Evolutionary conservation across 2,888 invertebrate genomes (phyloP), one percentile per base, ranked within the genome.

Genomic region (Heteromurus nitidus): DNA sequence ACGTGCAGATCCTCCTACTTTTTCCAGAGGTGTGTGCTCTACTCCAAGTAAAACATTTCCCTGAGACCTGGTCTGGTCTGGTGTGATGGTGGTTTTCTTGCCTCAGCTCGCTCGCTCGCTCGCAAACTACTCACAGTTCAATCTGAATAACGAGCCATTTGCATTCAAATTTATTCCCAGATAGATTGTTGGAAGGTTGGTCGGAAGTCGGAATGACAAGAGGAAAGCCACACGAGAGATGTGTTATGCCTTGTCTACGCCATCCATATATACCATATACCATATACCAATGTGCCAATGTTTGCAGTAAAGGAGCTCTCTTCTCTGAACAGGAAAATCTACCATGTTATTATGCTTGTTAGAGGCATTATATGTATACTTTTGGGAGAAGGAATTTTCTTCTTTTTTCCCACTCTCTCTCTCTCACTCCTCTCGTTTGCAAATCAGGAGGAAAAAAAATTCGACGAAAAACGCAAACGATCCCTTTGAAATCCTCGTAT

Each of bases 41-140:
- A 36, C 36, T 13, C 13, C 36, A 36, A 9, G 36, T 36, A 36
- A 36, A 36, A 5, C 36, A 36, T 36, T 36, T 36, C 36, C 36
- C n/a, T n/a, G n/a, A n/a, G n/a, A n/a, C n/a, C n/a, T n/a, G n/a
- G n/a, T n/a, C n/a, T n/a, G n/a, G n/a, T n/a, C n/a, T n/a, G n/a
- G n/a, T 28, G 26, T 5, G 5, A 31, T 60, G 13, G 60, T 9
- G 2, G 30, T 28, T 31, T 60, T 7, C 60, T 60, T n/a, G 7
- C 3, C n/a, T 5, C n/a, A 58, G 16, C 22, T 64, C 18, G 44
- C 65, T 65, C 65, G n/a, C n/a, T n/a, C n/a, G n/a, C n/a, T n/a
- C n/a, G n/a, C n/a, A n/a, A n/a, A n/a, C n/a, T n/a, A 65, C 65
- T 65, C 65, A 65, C 65, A 65, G 42, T 65, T 65, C 65, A 65